Conservation (phyloP, 92 coral and sea anemone species). For the Micromussa lordhowensis region DNA sequence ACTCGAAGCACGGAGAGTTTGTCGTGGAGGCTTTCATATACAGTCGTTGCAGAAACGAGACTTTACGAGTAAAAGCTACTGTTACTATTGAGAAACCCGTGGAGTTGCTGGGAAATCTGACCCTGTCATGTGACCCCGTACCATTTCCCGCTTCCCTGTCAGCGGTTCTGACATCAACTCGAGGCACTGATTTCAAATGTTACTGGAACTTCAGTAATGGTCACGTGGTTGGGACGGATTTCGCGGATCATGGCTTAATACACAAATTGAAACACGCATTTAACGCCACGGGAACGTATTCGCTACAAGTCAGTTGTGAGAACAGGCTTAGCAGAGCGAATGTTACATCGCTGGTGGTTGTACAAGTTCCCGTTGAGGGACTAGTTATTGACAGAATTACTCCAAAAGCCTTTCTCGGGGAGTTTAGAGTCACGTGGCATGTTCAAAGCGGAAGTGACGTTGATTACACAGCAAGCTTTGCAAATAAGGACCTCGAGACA, state of each 20-base stretch:
- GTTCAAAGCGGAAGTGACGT: constrained; percentile 55
- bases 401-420: constrained; percentile 14
- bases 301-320: constrained; percentile 25
- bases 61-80: constrained; percentile 1
- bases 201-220: constrained; percentile 63
- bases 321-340: constrained; percentile 55
- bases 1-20: constrained; percentile 30
- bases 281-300: constrained; percentile 42
- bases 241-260: constrained; percentile 10
- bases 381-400: constrained; percentile 29
- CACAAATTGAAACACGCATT: constrained; percentile 30
- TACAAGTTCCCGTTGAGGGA: constrained; percentile 44
- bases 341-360: constrained; percentile 14
- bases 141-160: constrained; percentile 19
- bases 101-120: constrained; percentile 31
- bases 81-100: constrained; percentile 38
- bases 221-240: neutral
- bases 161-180: constrained; percentile 14
- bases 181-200: constrained; percentile 57
- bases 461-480: constrained; percentile 46
- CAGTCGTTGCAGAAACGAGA: constrained; percentile 45
- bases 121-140: constrained; percentile 28
- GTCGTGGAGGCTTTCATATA: neutral
- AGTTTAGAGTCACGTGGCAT: constrained; percentile 53
- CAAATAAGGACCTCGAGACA: constrained; percentile 22